A percentile compares a stretch with the other conserved stretches of the same genome.
phyloP scores from a whole-genome alignment of 2,113 vertebrate genomes.

The Oxygymnocypris stewartii region DNA sequence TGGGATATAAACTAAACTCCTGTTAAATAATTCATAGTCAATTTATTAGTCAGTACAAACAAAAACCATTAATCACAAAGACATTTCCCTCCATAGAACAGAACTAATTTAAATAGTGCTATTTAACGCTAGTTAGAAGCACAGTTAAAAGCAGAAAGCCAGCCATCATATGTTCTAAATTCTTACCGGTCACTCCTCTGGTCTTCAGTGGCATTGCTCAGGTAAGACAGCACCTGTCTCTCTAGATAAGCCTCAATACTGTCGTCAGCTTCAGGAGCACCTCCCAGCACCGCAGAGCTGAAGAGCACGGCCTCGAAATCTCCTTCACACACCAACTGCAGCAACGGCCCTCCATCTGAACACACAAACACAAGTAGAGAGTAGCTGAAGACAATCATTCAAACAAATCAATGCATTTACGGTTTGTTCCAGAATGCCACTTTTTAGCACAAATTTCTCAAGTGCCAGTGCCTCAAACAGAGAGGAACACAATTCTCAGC shows the following conservation, averaged over 20 bases:
- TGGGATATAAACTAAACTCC: neutral
- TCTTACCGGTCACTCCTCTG: constrained; percentile 79
- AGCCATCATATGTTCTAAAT: neutral
- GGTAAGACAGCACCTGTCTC: constrained; percentile 78
- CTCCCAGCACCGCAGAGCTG: constrained; percentile 74
- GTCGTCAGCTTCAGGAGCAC: constrained; percentile 69
- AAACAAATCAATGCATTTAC: neutral
- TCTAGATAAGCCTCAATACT: constrained; percentile 80
- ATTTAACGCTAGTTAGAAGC: neutral
- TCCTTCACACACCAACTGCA: constrained; percentile 81
- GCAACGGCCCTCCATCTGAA: constrained; percentile 77
- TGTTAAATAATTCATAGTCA: constrained; percentile 5
- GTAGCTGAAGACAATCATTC: neutral
- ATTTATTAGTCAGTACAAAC: constrained; percentile 1
- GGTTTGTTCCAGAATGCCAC: neutral
- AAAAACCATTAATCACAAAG: constrained; percentile 22
- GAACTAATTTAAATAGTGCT: neutral
- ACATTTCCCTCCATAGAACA: neutral
- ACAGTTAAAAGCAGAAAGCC: neutral
- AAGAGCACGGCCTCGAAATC: constrained; percentile 81
- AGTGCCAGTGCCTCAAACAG: neutral
- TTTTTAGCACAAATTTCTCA: neutral
- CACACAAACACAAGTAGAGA: constrained; percentile 18
- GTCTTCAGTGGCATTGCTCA: constrained; percentile 69
- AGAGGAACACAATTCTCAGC: neutral